Percentiles rank a stretch among this genome's conserved stretches.
Conservation (phyloP, 2,113 vertebrate species). For the Ploceus nigricollis region DNA sequence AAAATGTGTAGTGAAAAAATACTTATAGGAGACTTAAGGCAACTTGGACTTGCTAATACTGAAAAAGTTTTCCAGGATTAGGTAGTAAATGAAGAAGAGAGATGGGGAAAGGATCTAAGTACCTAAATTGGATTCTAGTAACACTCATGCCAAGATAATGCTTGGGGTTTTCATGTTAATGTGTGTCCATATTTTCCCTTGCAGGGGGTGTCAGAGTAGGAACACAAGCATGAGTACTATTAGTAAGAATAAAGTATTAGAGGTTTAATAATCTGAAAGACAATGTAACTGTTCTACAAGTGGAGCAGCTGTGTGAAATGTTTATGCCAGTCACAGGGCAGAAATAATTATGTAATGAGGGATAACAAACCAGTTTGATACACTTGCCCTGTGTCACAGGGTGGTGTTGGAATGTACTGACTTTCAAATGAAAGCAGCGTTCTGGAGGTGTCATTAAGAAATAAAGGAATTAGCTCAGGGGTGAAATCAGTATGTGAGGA, state of each 20-base stretch:
- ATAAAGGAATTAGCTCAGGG: neutral
- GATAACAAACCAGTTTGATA: neutral
- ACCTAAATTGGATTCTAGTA: neutral
- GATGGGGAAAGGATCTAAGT: neutral
- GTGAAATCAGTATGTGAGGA: neutral
- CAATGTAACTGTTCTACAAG: neutral
- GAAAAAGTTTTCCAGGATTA: neutral
- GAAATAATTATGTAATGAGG: neutral
- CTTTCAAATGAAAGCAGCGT: neutral
- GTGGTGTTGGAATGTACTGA: neutral
- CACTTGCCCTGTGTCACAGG: neutral
- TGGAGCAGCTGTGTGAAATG: neutral
- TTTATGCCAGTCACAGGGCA: neutral
- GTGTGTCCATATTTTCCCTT: neutral
- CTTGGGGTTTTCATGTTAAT: neutral
- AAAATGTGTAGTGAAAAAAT: neutral
- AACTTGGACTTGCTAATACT: too few species aligned
- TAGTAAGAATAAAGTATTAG: neutral
- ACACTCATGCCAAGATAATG: neutral
- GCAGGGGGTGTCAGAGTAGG: rapidly evolving
- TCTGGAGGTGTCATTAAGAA: neutral
- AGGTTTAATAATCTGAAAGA: neutral
- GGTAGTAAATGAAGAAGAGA: neutral
- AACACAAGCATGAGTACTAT: neutral
- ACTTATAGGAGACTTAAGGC: neutral